Percentiles rank a stretch among this genome's conserved stretches.
Conservation (phyloP, 2,797 vertebrate genomes). For the Mastacembelus armatus region DNA sequence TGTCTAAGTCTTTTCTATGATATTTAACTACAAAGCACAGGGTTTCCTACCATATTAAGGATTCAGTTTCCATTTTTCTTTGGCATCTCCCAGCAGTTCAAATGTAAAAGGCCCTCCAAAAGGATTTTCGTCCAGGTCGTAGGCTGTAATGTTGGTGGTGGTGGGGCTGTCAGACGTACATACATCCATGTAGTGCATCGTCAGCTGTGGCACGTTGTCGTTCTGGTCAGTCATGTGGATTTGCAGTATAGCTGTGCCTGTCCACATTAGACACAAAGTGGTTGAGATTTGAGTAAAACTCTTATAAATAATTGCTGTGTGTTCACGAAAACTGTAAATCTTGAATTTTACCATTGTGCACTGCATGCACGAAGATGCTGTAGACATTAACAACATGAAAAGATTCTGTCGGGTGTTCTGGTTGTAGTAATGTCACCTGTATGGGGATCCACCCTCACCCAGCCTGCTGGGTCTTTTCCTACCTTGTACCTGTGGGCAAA, state of each 20-base stretch:
- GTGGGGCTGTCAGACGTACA: conserved; percentile 64
- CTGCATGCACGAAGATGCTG: conserved; percentile 68
- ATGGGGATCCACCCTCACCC: conserved; percentile 72
- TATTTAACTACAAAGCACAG: neutral
- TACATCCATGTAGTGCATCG: conserved; percentile 35
- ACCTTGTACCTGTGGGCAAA: conserved; percentile 67
- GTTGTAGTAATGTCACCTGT: conserved; percentile 73
- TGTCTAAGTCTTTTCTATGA: too few relatives aligned
- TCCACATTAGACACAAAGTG: neutral
- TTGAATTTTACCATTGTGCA: conserved; percentile 73
- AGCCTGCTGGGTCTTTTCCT: conserved; percentile 74
- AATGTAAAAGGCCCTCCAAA: conserved; percentile 78
- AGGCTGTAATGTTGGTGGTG: conserved; percentile 64
- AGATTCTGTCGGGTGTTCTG: conserved; percentile 71
- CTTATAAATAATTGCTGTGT: neutral
- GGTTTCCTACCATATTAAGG: conserved; percentile 66
- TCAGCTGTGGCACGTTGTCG: conserved; percentile 71
- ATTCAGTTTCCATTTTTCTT: conserved; percentile 68
- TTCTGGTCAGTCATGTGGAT: conserved; percentile 75
- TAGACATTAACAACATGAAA: conserved; percentile 69
- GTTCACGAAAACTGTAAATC: neutral
- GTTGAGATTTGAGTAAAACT: too few relatives aligned
- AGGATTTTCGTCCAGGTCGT: conserved; percentile 70
- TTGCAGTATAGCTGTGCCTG: conserved; percentile 74
- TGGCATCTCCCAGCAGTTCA: conserved; percentile 63